Base-by-base conservation (phyloP, 2,888 invertebrate species). In the Petrolisthes cinctipes region DNA sequence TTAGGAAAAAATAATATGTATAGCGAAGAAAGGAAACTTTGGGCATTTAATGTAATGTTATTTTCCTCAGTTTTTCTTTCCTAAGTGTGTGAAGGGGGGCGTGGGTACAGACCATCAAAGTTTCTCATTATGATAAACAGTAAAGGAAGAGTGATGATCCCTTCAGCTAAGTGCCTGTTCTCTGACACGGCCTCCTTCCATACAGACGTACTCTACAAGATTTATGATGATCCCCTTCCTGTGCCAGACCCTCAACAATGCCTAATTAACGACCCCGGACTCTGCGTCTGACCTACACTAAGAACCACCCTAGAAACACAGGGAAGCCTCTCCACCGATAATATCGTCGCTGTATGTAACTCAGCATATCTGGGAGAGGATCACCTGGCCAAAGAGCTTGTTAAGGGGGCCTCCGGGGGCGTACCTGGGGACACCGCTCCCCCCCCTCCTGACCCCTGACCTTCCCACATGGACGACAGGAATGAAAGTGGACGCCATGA, bases 351-450 rank as follows among this genome's bases (percentile, higher is more conserved):
- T 54, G 54, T 79, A 79, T 54, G 79, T 79, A 79, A 79, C 79
- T 7, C 79, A 9, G 54, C 79, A 53, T 79, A 79, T 79, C 79
- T n/a, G 79, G 56, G 56, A n/a, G 79, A 54, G 53, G 56, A 79
- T 79, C 79, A 54, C 79, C 20, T 17, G 79, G 79, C 79, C 37
- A 54, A 54, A 56, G 56, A 79, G 79, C 79, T 79, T 79, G 79
- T 79, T 79, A 79, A n/a, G 56, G 56, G 20, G 79, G 79, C 79
- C 79, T 79, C 56, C 54, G 56, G 56, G 79, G 56, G 53, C 6
- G 56, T 5, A 20, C 53, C 54, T 54, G 53, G 51, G 54, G n/a
- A 17, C 11, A 17, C 11, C 61, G 17, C 3, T 61, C 61, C 61
- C 61, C 61, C 61, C 9, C 11, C 9, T 9, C 61, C 17, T 9